Base-by-base conservation (phyloP, 2,888 invertebrate genomes). In the Drosophila rellima region DNA sequence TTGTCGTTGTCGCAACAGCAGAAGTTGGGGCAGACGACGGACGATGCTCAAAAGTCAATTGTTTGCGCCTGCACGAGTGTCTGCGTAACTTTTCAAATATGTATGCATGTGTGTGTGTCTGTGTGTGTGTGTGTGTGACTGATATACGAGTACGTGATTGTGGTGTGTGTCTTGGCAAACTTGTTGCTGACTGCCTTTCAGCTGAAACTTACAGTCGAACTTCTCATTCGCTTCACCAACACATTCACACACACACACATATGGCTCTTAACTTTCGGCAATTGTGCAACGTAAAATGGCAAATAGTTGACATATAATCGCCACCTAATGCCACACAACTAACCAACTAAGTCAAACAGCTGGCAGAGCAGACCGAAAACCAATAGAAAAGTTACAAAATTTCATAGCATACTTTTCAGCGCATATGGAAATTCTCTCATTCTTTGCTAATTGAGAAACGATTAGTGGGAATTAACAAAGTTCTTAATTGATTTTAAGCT, bases 1-100 rank as follows among this genome's bases (percentile, higher is more conserved):
- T 20, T 50, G 48, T 48, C 48, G 48, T 11, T 4, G 33, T 40
- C 2, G 33, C 4, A 10, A 11, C 11, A 23, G 1, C 33, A 11
- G 55, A 51, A 44, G 68, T 56, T 60, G 18, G 42, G 60, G 59
- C 52, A 69, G 37, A 45, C 35, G 35, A 37, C 35, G 44, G 11
- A 47, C 39, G 45, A 35, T 66, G 79, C 76, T 82, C 81, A 82
- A 84, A 82, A 82, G 81, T 82, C 84, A 82, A 82, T 82, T 82
- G 81, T 82, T 82, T 82, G 84, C 79, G 81, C 84, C 82, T 76
- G 81, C 81, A 76, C 61, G 50, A 84, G 73, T 67, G 73, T 76
- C 82, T 78, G 42, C 82, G 75, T 73, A 81, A 80, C 70, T 83
- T 83, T 75, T 20, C 63, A 45, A 74, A 70, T 55, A 74, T 63